Percentiles rank a stretch among this genome's conserved stretches.
phyloP scores from a whole-genome alignment of 1,140 invertebrate genomes.

The Drosophila kohkoa region DNA sequence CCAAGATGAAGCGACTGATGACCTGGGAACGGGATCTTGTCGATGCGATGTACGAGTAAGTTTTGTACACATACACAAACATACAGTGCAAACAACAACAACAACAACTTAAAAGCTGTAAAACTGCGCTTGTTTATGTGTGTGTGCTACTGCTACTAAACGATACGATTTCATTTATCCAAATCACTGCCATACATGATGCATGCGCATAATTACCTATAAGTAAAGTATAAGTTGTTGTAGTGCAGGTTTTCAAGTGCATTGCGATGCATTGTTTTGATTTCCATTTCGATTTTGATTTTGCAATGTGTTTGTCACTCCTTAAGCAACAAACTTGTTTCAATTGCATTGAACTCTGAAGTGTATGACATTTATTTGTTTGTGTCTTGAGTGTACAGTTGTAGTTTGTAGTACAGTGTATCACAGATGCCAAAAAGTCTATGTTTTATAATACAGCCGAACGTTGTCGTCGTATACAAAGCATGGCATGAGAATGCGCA shows the following conservation, averaged over 20 bases:
- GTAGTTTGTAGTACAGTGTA: conserved; percentile 12
- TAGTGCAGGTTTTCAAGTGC: conserved; percentile 68
- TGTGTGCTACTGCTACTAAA: conserved; percentile 42
- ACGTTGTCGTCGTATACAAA: conserved; percentile 9
- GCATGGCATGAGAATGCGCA: conserved; percentile 22
- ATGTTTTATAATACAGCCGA: conserved; percentile 40
- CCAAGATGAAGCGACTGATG: conserved; percentile 78
- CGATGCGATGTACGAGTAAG: conserved; percentile 84
- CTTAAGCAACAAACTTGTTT: conserved; percentile 63
- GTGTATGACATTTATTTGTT: background rate
- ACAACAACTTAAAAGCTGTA: background rate
- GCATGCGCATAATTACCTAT: conserved; percentile 29
- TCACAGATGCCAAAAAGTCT: conserved; percentile 37
- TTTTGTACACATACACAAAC: conserved; percentile 45
- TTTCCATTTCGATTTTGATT: background rate
- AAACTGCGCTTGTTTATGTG: conserved; percentile 26
- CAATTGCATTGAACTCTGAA: conserved; percentile 64
- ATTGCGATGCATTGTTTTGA: conserved; percentile 45
- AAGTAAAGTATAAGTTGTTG: conserved; percentile 14
- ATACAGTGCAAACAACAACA: background rate
- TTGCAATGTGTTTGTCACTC: conserved; percentile 39
- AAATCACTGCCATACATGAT: conserved; percentile 8
- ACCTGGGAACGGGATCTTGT: conserved; percentile 84
- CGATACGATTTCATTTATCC: conserved; percentile 64
- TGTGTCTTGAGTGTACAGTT: conserved; percentile 12